phyloP scores from a whole-genome alignment of 1,140 invertebrate species.

The Chionoecetes opilio region DNA sequence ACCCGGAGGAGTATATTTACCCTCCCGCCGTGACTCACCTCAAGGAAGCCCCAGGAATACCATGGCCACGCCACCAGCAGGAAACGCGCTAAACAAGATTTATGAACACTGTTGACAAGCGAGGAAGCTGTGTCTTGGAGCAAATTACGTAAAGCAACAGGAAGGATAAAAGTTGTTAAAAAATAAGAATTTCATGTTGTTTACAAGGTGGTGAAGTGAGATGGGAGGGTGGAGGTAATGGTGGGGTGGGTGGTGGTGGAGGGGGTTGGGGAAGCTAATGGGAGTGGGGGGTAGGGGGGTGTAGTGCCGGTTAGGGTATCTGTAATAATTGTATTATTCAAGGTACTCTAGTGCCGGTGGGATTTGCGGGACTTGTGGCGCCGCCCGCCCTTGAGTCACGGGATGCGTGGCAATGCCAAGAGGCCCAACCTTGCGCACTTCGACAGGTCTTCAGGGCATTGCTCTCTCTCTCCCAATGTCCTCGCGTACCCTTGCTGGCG shows the following conservation, averaged over 20 bases:
- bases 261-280: not conserved
- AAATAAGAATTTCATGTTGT: not conserved
- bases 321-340: too few species aligned
- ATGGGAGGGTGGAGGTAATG: not conserved
- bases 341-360: too few species aligned
- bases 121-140: not conserved
- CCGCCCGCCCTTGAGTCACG: slow-evolving; percentile 59
- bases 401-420: slow-evolving; percentile 37
- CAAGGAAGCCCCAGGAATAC: slow-evolving; percentile 17
- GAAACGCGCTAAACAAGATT: slow-evolving; percentile 2
- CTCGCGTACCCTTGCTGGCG: slow-evolving; percentile 50
- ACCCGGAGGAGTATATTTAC: not conserved
- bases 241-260: not conserved
- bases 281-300: not conserved
- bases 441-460: slow-evolving; percentile 53
- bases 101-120: not conserved
- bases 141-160: not conserved
- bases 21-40: not conserved
- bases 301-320: too few species aligned
- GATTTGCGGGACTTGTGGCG: slow-evolving; percentile 3
- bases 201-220: not conserved
- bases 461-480: slow-evolving; percentile 62
- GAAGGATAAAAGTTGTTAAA: not conserved
- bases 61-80: not conserved
- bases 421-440: slow-evolving; percentile 65